Conservation (phyloP, 2,113 vertebrate species). For the Psammodynastes pulverulentus region DNA sequence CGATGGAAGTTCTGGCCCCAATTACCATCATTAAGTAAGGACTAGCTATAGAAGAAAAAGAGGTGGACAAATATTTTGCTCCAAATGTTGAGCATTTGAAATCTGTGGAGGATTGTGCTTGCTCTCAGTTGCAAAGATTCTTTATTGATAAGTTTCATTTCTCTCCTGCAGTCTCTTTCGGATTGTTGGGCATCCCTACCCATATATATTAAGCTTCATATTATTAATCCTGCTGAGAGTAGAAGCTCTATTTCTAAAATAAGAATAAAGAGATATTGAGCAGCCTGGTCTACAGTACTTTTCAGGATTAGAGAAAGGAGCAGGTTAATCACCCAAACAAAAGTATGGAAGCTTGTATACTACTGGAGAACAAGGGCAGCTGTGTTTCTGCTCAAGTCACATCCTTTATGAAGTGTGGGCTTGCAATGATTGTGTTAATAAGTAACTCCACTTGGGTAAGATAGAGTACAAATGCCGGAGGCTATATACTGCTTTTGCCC, state of each 20-base stretch:
- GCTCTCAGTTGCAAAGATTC: background rate
- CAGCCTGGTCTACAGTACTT: background rate
- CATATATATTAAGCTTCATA: background rate
- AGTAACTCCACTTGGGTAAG: background rate
- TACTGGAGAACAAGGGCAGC: background rate
- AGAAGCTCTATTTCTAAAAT: background rate
- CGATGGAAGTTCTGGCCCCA: background rate
- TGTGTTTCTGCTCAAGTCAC: background rate
- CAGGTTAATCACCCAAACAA: background rate
- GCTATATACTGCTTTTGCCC: background rate
- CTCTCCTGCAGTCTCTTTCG: background rate
- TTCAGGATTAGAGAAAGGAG: background rate
- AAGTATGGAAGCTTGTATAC: background rate
- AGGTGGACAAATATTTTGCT: background rate
- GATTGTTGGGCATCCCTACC: background rate
- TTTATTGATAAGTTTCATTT: background rate
- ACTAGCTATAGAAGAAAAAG: background rate
- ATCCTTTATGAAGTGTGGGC: background rate
- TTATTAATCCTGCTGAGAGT: background rate
- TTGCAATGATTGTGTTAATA: background rate
- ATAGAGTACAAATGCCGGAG: background rate
- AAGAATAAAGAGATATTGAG: background rate
- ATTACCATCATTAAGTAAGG: background rate
- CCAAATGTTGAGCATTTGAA: background rate
- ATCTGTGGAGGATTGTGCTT: background rate